These are phyloP conservation scores for Dissostichus mawsoni DNA, from an alignment of 2,113 vertebrate species.

Conservation along the genomic window DNA sequence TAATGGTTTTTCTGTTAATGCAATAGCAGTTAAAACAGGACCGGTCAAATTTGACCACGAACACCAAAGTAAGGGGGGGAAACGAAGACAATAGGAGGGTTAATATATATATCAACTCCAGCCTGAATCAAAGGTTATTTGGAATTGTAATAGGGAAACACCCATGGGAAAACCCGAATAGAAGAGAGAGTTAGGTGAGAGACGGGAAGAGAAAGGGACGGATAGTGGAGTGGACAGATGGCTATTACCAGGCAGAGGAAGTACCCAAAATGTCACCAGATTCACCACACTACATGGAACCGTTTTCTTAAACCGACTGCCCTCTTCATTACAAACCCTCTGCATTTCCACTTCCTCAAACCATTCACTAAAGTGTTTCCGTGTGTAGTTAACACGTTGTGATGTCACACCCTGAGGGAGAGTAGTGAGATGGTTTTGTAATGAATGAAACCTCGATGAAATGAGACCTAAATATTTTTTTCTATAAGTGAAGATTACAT, in stretches of 20 bases:
- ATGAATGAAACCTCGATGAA: constrained; percentile 19
- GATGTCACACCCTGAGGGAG: neutral
- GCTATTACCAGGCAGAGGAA: neutral
- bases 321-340: too few species aligned
- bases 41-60: too few species aligned
- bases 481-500: too few species aligned
- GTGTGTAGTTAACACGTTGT: neutral
- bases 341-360: constrained; percentile 43
- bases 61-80: too few species aligned
- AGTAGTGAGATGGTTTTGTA: neutral
- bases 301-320: too few species aligned
- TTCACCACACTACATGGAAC: neutral
- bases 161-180: neutral
- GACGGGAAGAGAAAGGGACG: neutral
- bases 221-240: neutral
- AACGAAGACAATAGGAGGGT: too few species aligned
- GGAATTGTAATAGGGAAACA: neutral
- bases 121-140: neutral
- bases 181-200: neutral
- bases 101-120: neutral
- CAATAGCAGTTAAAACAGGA: too few species aligned
- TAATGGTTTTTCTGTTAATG: too few species aligned
- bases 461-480: neutral
- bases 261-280: neutral
- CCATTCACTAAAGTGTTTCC: neutral